Evolutionary conservation across 2,113 vertebrate species (phyloP).

Genomic region (Leucopsar rothschildi): DNA sequence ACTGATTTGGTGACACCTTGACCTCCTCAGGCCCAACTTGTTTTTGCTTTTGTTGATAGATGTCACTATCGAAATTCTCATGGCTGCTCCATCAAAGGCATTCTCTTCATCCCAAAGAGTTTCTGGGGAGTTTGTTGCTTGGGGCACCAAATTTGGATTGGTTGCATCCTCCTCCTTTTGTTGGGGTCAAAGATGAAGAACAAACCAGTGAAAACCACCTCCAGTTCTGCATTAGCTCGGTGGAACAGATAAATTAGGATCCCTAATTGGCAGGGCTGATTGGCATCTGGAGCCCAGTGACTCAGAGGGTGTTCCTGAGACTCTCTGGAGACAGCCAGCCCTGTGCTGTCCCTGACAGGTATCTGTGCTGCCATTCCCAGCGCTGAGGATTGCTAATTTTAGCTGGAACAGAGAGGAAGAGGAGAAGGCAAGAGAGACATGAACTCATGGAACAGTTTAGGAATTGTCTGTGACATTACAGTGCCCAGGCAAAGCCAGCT

Average conservation of each 20-base stretch:
- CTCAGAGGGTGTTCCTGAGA: not conserved
- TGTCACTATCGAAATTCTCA: not conserved
- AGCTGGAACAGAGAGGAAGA: not conserved
- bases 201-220: not conserved
- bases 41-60: not conserved
- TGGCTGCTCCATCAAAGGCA: not conserved
- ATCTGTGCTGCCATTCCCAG: not conserved
- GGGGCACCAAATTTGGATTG: not conserved
- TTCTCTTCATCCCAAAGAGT: not conserved
- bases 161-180: not conserved
- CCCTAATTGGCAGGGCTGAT: not conserved
- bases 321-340: not conserved
- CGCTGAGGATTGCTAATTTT: not conserved
- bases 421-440: constrained; percentile 40
- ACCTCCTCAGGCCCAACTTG: not conserved
- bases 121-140: not conserved
- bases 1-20: not conserved
- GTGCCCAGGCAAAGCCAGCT: not conserved
- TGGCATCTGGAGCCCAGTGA: not conserved
- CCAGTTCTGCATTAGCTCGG: not conserved
- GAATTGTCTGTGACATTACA: constrained; percentile 4
- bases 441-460: constrained; percentile 64
- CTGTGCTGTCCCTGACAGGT: not conserved
- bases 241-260: not conserved
- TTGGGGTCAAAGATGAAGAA: not conserved